Evolutionary conservation across 2,113 vertebrate species (phyloP), one percentile per base, ranked within the genome.

Genomic region (Phalacrocorax carbo): DNA sequence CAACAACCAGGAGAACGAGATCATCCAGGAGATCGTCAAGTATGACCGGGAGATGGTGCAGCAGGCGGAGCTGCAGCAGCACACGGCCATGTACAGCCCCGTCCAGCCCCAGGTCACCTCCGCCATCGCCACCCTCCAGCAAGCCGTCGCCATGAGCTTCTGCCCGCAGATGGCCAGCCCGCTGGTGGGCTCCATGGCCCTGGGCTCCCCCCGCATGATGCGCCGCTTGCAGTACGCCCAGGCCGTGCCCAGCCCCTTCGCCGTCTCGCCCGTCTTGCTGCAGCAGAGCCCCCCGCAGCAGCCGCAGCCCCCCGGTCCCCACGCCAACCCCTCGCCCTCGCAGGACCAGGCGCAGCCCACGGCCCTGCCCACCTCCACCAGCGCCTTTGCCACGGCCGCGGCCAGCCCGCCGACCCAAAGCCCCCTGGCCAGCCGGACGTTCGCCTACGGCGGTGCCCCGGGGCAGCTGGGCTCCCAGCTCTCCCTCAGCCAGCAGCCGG

Each of bases 11-110:
- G 99, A 99, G 98, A 99, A 99, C 13, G 99, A 99, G 95, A 99
- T 99, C 98, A 99, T 99, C 96, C 99, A 99, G 97, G 99, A 99
- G 98, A 99, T 99, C 2, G 99, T 99, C 75, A 99, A 99, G 96
- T 99, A 99, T 8, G 99, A 99, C 93, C 98, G 99, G 15, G 99
- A 99, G 98, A 99, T 99, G 99, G 99, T 99, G 68, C 99, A 99
- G 92, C 99, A 99, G 94, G 99, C 99, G 0, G 99, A 99, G 61
- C 97, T 98, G 62, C 99, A 98, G 54, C 98, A 98, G 46, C 98
- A 98, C 11, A 98, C 98, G 4, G 98, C 99, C 85, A 97, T 99
- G 96, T 99, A 99, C 89, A 96, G 97, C 14, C 98, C 98, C 0
- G 86, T 90, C 10, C 82, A 98, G 86, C 97, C 97, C 10, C 98